These are phyloP conservation scores for Clavelina lepadiformis DNA, from an alignment of 23 tunicate genomes.

Conservation along the genomic window DNA sequence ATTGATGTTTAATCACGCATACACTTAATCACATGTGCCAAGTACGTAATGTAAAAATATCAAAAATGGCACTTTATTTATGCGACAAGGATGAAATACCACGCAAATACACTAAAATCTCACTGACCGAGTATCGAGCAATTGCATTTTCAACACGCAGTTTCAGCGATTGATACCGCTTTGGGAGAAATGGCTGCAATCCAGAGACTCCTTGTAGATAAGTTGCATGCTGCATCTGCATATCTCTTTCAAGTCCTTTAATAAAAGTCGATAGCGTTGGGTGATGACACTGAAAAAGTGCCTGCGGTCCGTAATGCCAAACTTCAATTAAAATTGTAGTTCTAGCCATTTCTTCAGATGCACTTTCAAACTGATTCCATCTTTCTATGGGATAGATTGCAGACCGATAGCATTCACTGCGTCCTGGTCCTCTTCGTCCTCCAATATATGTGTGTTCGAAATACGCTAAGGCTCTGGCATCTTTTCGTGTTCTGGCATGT, in stretches of 20 bases:
- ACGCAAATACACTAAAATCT: constrained; percentile 15
- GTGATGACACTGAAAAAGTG: constrained; percentile 31
- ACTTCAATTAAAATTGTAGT: too few relatives aligned
- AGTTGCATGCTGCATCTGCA: constrained; percentile 21
- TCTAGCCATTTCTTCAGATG: constrained; percentile 21
- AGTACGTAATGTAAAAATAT: constrained; percentile 18
- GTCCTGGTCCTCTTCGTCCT: constrained; percentile 15
- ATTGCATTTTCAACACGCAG: constrained; percentile 29
- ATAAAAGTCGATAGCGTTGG: constrained; percentile 26
- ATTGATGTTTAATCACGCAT: too few relatives aligned
- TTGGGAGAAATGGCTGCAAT: constrained; percentile 33
- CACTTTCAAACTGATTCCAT: constrained; percentile 30
- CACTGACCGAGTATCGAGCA: constrained; percentile 23
- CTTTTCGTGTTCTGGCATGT: background rate
- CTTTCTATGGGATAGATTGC: constrained; percentile 31
- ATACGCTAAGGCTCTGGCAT: constrained; percentile 14
- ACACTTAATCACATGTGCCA: constrained; percentile 3
- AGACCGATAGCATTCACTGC: constrained; percentile 31
- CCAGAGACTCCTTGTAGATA: constrained; percentile 32
- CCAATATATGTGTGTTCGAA: constrained; percentile 20
- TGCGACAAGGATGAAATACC: too few relatives aligned
- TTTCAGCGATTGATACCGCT: constrained; percentile 28
- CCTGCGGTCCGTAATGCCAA: too few relatives aligned
- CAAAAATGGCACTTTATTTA: too few relatives aligned
- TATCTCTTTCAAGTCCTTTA: constrained; percentile 23